Conservation (phyloP, 2,797 vertebrate species). For the Pitangus sulphuratus region DNA sequence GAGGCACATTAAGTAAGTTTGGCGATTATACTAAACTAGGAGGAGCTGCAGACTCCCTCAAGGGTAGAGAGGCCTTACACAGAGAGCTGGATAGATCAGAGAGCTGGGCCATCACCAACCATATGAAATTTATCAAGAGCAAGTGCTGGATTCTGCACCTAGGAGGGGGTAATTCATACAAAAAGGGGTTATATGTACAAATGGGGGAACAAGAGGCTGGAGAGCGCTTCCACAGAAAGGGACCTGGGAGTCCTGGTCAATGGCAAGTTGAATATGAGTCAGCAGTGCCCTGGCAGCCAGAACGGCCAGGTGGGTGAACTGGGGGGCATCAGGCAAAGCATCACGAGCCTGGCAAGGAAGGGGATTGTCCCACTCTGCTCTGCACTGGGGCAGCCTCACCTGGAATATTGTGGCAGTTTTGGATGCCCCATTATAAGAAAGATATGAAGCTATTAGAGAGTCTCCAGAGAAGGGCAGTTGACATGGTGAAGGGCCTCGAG, state of each 20-base stretch:
- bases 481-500: neutral
- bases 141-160: neutral
- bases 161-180: neutral
- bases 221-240: neutral
- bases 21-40: neutral
- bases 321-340: neutral
- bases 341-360: rapidly evolving
- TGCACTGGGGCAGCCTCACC: neutral
- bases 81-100: neutral
- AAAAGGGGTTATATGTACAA: neutral
- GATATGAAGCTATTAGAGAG: neutral
- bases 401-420: neutral
- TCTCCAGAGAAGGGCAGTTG: neutral
- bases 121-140: neutral
- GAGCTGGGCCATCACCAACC: neutral
- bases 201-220: neutral
- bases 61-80: neutral
- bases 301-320: neutral
- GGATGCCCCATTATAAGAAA: neutral
- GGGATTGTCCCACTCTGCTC: neutral
- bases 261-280: neutral
- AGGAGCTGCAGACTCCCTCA: neutral
- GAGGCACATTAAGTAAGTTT: neutral
- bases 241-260: neutral
- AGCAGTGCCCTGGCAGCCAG: neutral